Base-by-base conservation (phyloP, 2,888 invertebrate species). In the Tachystola acroxantha region DNA sequence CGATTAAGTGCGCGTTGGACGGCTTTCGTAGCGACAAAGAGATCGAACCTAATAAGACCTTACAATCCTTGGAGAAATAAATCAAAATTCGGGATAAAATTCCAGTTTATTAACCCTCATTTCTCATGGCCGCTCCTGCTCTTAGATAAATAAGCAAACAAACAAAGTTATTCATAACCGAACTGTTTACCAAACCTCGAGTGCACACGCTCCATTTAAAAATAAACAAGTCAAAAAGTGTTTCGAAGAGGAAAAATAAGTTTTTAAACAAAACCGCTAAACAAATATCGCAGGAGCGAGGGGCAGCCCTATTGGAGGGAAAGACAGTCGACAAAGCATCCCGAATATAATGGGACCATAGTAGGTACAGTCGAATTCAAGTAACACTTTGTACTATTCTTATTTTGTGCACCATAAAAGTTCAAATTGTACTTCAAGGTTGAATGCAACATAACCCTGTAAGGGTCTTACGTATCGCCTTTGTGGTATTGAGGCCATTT, bases 191-290 rank as follows among this genome's bases (percentile, higher is more conserved):
- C 50, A 48, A 57, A 62, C 54, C 60, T 57, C 52, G 62, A 77
- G 73, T 62, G 70, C 74, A 65, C 64, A 67, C 70, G 69, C 66
- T 50, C 63, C 52, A 64, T 70, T 74, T 69, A 50, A 78, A 81
- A 82, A 82, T 72, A 84, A 82, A 82, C 77, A 82, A 62, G 56
- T 60, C 63, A 68, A 70, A 67, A 62, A 69, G 61, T 67, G 64
- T 66, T 72, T 63, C 49, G 65, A 71, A 59, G 50, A n/a, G 51
- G 64, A 63, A 66, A 66, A 61, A 54, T 53, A 56, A 57, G 57
- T 59, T 62, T 60, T 24, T 53, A 55, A 65, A 63, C 59, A 10
- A 12, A 12, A 9, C 16, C 9, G 19, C 19, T 25, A n/a, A 20
- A 16, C 22, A 12, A 33, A 43, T 44, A 45, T 9, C 22, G 16